phyloP scores from a whole-genome alignment of 2,113 vertebrate genomes.

The Triplophysa siluroides region DNA sequence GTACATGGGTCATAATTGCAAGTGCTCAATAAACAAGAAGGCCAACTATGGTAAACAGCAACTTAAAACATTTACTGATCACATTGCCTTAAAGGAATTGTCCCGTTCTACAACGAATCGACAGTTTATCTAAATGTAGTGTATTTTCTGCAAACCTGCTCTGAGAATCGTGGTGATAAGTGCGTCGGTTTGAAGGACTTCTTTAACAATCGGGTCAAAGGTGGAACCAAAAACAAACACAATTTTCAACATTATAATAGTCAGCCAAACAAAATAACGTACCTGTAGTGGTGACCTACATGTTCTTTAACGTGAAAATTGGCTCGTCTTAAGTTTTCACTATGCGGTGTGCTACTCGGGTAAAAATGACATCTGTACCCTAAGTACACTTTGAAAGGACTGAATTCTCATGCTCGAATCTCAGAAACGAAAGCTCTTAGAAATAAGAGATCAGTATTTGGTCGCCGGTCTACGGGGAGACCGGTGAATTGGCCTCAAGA shows the following conservation, averaged over 20 bases:
- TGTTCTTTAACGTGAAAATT: constrained; percentile 12
- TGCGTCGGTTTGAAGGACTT: constrained; percentile 54
- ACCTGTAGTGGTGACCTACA: constrained; percentile 28
- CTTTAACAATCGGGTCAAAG: constrained; percentile 33
- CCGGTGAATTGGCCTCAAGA: constrained; percentile 53
- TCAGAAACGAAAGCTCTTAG: constrained; percentile 20
- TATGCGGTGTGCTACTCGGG: constrained; percentile 49
- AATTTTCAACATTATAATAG: constrained; percentile 13
- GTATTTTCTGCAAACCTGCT: constrained; percentile 33
- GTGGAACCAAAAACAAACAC: constrained; percentile 29
- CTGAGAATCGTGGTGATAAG: constrained; percentile 54
- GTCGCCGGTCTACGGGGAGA: constrained; percentile 39
- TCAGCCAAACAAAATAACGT: constrained; percentile 1
- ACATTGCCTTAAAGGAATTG: neutral
- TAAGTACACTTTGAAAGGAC: constrained; percentile 32
- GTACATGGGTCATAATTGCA: constrained; percentile 28
- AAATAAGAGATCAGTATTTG: constrained; percentile 45
- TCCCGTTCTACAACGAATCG: constrained; percentile 14
- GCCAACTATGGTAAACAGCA: constrained; percentile 20
- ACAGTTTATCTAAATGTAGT: constrained; percentile 39
- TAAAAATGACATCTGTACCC: constrained; percentile 40
- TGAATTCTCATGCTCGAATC: constrained; percentile 44
- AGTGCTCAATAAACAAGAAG: constrained; percentile 27
- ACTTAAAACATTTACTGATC: constrained; percentile 36
- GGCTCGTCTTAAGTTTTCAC: constrained; percentile 25